Evolutionary conservation across 2,113 vertebrate genomes (phyloP), one percentile per base, ranked within the genome.

Genomic region (Colossoma macropomum): DNA sequence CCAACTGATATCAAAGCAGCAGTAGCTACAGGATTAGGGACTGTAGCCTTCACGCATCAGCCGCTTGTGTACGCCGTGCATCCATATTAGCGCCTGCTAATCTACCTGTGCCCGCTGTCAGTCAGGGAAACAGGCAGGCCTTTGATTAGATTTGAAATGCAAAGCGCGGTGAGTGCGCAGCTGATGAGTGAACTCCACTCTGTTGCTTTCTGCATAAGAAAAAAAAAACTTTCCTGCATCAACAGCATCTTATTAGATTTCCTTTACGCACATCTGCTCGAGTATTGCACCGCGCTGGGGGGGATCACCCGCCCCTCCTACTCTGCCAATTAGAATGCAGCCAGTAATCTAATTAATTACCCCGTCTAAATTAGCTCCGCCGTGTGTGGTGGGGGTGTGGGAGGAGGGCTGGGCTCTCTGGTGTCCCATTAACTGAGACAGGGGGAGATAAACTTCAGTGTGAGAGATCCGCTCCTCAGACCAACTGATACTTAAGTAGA

Each of bases 131-230:
- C 88, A 90, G 90, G 32, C 56, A 75, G 56, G 81, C 75, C 87
- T 81, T 84, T 92, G 92, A 93, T 94, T 93, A 83, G 92, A 94
- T 93, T 92, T 91, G 89, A 92, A 93, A 93, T 93, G 91, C 91
- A 93, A 92, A 92, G 86, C 83, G 81, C 70, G 4, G 48, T 15
- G 59, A 73, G 82, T 59, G 63, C 19, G 52, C 69, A 52, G 70
- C 32, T 76, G 54, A 76, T 76, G 78, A 76, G 54, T 19, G 66
- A 77, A 63, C 7, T 25, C 30, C 30, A 65, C 65, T 71, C 84
- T 50, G 41, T 54, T 71, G 32, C 62, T 41, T 16, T 41, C 16
- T 75, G 82, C 65, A 70, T 84, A 90, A 72, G 41, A 41, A 41
- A 2, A 50, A 13, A 50, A 9, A 50, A 19, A 50, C 81, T 12